Evolutionary conservation across 1,140 invertebrate genomes (phyloP).

Genomic region (Nixonia krombeini): DNA sequence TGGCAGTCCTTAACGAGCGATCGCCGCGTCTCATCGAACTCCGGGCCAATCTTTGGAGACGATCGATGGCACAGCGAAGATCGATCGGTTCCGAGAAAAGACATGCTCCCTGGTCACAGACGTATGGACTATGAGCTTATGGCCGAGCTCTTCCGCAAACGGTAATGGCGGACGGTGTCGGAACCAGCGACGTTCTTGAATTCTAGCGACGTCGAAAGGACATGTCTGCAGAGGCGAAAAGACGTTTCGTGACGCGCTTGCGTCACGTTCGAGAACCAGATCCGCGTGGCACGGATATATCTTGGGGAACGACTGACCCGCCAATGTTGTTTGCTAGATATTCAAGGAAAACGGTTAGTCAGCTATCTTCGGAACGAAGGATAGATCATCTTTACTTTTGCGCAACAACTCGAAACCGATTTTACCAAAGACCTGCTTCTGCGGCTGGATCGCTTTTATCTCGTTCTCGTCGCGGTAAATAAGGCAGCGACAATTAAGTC

Average conservation of each 20-base stretch:
- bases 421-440: too few species aligned
- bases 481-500: too few species aligned
- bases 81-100: slow-evolving; percentile 46
- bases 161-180: neutral
- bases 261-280: slow-evolving; percentile 54
- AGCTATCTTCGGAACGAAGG: too few species aligned
- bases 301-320: slow-evolving; percentile 26
- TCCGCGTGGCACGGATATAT: slow-evolving; percentile 31
- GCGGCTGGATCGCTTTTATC: too few species aligned
- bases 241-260: slow-evolving; percentile 51
- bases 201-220: neutral
- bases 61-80: slow-evolving; percentile 43
- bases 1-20: slow-evolving; percentile 59
- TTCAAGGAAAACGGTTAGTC: neutral
- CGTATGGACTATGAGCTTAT: too few species aligned
- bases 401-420: neutral
- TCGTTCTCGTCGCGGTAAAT: too few species aligned
- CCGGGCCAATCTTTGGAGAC: slow-evolving; percentile 40
- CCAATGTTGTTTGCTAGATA: neutral
- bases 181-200: too few species aligned
- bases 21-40: slow-evolving; percentile 15
- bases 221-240: slow-evolving; percentile 27
- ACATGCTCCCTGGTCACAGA: slow-evolving; percentile 36
- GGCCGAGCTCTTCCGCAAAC: neutral
- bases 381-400: neutral